Evolutionary conservation across 2,888 invertebrate genomes (phyloP).

Genomic region (Lymantria dispar): DNA sequence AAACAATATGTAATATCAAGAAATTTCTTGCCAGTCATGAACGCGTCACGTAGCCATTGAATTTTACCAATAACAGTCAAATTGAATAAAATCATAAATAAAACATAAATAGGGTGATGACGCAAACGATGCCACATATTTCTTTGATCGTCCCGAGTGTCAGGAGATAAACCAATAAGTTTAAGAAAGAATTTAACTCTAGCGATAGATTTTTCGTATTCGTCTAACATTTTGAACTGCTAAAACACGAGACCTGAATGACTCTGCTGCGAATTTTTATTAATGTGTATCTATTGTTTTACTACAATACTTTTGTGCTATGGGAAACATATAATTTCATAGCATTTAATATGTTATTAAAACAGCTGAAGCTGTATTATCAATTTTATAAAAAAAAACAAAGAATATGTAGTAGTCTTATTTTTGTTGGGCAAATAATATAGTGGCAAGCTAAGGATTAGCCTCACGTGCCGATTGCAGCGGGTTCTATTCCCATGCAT

Average conservation of each 20-base stretch:
- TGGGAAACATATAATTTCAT: too few species aligned
- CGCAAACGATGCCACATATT: slow-evolving; percentile 1
- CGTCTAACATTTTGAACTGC: slow-evolving; percentile 7
- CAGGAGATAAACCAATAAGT: slow-evolving; percentile 11
- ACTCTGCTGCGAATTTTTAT: background rate
- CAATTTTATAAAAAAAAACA: too few species aligned
- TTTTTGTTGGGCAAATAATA: too few species aligned
- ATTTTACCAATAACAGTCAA: slow-evolving; percentile 4
- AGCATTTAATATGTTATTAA: too few species aligned
- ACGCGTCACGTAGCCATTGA: slow-evolving; percentile 12
- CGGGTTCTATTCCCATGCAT: too few species aligned
- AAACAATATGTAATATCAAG: slow-evolving; percentile 17
- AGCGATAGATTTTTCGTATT: slow-evolving; percentile 11
- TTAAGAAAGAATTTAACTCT: slow-evolving; percentile 12
- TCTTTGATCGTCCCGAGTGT: background rate
- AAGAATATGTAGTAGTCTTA: too few species aligned
- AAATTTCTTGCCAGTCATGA: slow-evolving; percentile 11
- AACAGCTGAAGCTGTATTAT: too few species aligned
- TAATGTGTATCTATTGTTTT: too few species aligned
- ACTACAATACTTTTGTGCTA: too few species aligned
- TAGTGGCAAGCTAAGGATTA: too few species aligned
- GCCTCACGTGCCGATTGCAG: too few species aligned
- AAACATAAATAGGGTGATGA: slow-evolving; percentile 3
- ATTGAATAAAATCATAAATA: slow-evolving; percentile 9
- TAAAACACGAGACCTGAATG: background rate